Evolutionary conservation across 2,113 vertebrate species (phyloP), one percentile per base, ranked within the genome.

Genomic region (Sapajus apella): DNA sequence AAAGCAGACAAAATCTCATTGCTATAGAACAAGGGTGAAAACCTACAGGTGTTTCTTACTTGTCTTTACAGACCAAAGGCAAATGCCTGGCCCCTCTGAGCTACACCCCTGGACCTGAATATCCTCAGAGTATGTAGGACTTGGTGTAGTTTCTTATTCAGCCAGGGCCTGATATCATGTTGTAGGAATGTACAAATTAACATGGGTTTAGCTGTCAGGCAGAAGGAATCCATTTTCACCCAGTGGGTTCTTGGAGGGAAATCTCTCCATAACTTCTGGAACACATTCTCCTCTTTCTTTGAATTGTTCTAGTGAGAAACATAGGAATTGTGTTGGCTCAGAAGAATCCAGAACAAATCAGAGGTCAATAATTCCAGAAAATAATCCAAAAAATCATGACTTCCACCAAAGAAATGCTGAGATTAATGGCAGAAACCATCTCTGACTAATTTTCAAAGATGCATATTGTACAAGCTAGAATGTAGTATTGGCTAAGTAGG

Each of bases 361-460:
- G 96, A 98, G 55, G 92, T 96, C 91, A 93, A 95, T 70, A 90
- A 56, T 52, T 80, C 90, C 85, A 61, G 66, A 98, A 96, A 97
- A 95, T 96, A 90, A 56, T 80, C 93, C 85, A 52, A 56, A 98
- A 96, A 97, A 95, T 96, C 91, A 93, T 52, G 55, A 43, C 68
- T 87, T 80, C 32, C 37, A 93, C 66, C 75, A 96, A 95, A 97
- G 64, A 96, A 84, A 47, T 52, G 91, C 40, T 86, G 95, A 95
- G 85, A 97, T 92, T 93, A 93, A 94, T 40, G 52, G 35, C 80
- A 92, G n/a, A 73, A 96, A 66, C 79, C 77, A 95, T 11, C 55
- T 52, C 91, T 97, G 84, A 92, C 68, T 97, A 88, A 97, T 96
- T 97, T 97, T 88, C 85, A 97, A 96, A 92, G 79, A 95, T 80